Evolutionary conservation across 2,888 invertebrate species (phyloP).

Genomic region (Hydropsyche betteni): DNA sequence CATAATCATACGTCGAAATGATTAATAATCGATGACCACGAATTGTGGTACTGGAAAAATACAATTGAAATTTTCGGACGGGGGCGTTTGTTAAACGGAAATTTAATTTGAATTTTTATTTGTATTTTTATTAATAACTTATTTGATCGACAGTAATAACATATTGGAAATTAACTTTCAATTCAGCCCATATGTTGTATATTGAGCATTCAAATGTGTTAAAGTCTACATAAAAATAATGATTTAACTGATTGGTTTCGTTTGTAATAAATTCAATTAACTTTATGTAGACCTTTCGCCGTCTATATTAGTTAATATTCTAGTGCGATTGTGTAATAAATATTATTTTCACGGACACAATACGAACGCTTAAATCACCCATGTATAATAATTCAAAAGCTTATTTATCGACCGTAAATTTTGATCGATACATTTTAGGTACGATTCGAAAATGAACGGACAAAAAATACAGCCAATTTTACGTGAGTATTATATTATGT

Average conservation of each 20-base stretch:
- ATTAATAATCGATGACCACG: constrained; percentile 16
- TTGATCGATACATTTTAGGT: not conserved
- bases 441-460: too few relatives aligned
- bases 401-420: constrained; percentile 19
- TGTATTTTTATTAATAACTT: not conserved
- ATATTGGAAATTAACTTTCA: too few relatives aligned
- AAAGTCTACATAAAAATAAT: too few relatives aligned
- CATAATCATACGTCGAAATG: constrained; percentile 12
- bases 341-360: constrained; percentile 13
- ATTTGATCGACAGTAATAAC: too few relatives aligned
- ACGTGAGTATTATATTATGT: too few relatives aligned
- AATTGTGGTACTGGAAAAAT: not conserved
- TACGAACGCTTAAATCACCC: not conserved
- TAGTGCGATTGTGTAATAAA: not conserved
- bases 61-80: not conserved
- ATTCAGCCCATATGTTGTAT: not conserved
- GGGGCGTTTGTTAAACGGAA: not conserved
- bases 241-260: not conserved
- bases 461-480: not conserved
- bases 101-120: not conserved
- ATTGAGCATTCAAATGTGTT: not conserved
- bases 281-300: not conserved
- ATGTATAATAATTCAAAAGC: constrained; percentile 6
- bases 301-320: not conserved
- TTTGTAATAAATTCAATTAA: not conserved